Evolutionary conservation across 23 tunicate genomes (phyloP).

Genomic region (Aplidium turbinatum): DNA sequence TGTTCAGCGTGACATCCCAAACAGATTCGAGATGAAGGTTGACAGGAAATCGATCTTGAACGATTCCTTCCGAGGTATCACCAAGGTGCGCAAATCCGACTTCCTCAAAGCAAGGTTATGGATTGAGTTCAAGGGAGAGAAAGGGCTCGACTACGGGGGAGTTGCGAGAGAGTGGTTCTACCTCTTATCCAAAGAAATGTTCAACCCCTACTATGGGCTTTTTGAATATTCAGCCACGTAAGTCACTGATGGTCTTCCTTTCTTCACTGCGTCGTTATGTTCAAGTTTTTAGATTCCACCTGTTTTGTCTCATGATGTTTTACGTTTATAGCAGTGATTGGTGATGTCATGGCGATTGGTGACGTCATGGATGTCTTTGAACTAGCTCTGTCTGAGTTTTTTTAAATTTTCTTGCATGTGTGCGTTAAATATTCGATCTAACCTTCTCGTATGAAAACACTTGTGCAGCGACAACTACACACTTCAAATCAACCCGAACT

Average conservation of each 20-base stretch:
- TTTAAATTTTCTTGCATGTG: too few species aligned
- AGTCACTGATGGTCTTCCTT: too few species aligned
- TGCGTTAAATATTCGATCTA: too few species aligned
- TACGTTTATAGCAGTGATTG: too few species aligned
- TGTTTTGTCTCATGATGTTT: too few species aligned
- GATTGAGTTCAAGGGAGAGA: slow-evolving; percentile 90
- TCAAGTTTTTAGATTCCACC: too few species aligned
- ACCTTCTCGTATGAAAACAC: too few species aligned
- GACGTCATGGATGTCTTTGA: too few species aligned
- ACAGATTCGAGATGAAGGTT: slow-evolving; percentile 95
- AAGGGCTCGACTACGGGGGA: slow-evolving; percentile 96
- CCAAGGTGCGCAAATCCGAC: slow-evolving; percentile 63
- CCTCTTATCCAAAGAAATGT: slow-evolving; percentile 95
- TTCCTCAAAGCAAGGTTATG: slow-evolving; percentile 82
- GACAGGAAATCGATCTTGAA: slow-evolving; percentile 71
- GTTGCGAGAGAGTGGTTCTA: slow-evolving; percentile 99
- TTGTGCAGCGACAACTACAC: slow-evolving; percentile 90
- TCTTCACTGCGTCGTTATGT: too few species aligned
- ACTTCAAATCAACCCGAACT: slow-evolving; percentile 95
- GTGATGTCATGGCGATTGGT: too few species aligned
- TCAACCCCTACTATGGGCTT: slow-evolving; percentile 95
- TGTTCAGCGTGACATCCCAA: slow-evolving; percentile 86
- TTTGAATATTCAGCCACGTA: slow-evolving; percentile 97
- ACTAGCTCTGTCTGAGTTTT: too few species aligned
- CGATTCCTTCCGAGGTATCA: slow-evolving; percentile 79